These are phyloP conservation scores for Pammene fasciana DNA, from an alignment of 2,888 invertebrate species.

Conservation along the genomic window DNA sequence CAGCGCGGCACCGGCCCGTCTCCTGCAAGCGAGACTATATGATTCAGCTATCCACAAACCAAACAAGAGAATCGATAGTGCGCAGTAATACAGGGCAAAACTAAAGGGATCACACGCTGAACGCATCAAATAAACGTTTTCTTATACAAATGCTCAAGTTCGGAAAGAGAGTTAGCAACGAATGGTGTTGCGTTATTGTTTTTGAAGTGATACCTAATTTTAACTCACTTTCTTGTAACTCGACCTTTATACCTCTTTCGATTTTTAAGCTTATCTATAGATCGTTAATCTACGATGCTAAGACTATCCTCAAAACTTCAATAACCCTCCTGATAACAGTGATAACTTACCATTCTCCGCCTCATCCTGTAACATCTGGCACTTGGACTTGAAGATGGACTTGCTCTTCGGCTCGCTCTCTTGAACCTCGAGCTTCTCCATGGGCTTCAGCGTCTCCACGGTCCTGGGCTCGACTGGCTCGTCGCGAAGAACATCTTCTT, in stretches of 20 bases:
- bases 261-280: too few relatives aligned
- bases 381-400: conserved; percentile 77
- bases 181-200: too few relatives aligned
- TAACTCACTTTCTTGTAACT: too few relatives aligned
- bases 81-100: too few relatives aligned
- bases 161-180: too few relatives aligned
- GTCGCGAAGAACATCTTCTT: conserved; percentile 54
- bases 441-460: conserved; percentile 63
- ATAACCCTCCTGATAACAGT: background rate
- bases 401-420: conserved; percentile 62
- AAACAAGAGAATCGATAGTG: too few relatives aligned
- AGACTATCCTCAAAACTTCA: background rate
- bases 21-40: conserved; percentile 49
- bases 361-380: conserved; percentile 80
- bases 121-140: too few relatives aligned
- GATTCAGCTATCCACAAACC: background rate
- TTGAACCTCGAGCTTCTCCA: conserved; percentile 40
- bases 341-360: conserved; percentile 66
- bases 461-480: conserved; percentile 68
- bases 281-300: too few relatives aligned
- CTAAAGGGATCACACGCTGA: too few relatives aligned
- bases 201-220: too few relatives aligned
- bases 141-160: too few relatives aligned
- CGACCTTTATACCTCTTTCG: too few relatives aligned
- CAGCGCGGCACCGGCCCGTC: conserved; percentile 85